These are phyloP conservation scores for Sinhomidia bicolor DNA, from an alignment of 2,888 invertebrate species.

Conservation along the genomic window DNA sequence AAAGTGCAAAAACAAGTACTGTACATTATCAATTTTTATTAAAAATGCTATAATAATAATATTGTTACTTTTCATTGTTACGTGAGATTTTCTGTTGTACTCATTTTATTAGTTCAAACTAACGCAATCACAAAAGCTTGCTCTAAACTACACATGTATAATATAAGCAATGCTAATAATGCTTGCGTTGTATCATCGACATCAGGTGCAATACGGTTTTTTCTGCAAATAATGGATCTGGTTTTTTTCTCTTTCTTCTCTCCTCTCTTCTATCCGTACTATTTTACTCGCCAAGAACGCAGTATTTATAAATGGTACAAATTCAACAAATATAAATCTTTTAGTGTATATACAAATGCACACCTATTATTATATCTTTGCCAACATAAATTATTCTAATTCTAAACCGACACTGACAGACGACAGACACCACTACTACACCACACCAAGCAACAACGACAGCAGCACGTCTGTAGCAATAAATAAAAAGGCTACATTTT, in stretches of 20 bases:
- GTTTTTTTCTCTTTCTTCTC: background rate
- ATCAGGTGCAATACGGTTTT: background rate
- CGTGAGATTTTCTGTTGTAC: too few relatives aligned
- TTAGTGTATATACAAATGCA: background rate
- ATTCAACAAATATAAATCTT: background rate
- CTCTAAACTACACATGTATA: background rate
- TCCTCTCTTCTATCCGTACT: background rate
- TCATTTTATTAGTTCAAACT: too few relatives aligned
- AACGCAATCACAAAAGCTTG: too few relatives aligned
- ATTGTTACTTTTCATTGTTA: background rate
- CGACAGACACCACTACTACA: background rate
- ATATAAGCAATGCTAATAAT: too few relatives aligned
- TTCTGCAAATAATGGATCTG: background rate
- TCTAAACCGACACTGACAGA: conserved; percentile 3
- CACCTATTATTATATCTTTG: conserved; percentile 11
- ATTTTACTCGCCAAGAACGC: background rate
- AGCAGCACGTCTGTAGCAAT: background rate
- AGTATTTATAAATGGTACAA: background rate
- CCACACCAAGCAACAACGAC: background rate
- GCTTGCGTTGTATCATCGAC: too few relatives aligned
- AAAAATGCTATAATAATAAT: background rate
- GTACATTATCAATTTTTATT: background rate
- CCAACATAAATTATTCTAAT: conserved; percentile 13
- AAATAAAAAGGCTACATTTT: too few relatives aligned
- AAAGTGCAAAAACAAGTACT: background rate